Base-by-base conservation (phyloP, 2,797 vertebrate genomes). In the Neosilurus hyrtlii region DNA sequence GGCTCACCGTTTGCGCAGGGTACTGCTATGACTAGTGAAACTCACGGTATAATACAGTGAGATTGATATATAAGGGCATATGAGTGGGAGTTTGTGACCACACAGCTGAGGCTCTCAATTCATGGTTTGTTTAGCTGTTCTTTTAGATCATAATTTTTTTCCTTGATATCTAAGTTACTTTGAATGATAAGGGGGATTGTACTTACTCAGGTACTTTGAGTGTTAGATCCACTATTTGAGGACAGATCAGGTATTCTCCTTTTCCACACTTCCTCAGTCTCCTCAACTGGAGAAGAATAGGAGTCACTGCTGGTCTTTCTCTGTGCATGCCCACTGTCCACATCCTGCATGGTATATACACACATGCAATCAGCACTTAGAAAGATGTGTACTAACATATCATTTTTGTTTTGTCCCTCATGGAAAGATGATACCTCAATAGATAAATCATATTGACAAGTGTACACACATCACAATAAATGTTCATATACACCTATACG, bases 211-310 rank as follows among this genome's bases (percentile, higher is more conserved):
- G 26, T 18, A 18, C 16, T 63, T 22, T 54, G 74, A 65, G n/a
- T 20, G 22, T 43, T 62, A 81, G 61, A 66, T 24, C 65, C 68
- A 52, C 92, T 91, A 88, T 93, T 92, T 85, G 89, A 89, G 88
- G 87, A 74, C 7, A 65, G 71, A 35, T 87, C 70, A 90, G 92
- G 92, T 88, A 93, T 94, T 90, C 91, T 93, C 90, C 93, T 93
- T 90, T 94, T 86, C 88, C 88, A 94, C 90, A 93, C 93, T 86
- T 92, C 94, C 83, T 93, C 93, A 84, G 93, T 92, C 89, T 94
- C 93, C 51, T 93, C 94, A 84, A 92, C 91, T 65, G 86, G 88
- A 88, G 91, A 85, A 83, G 80, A 75, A 8, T 87, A 87, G 84
- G 91, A 92, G 89, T 87, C 93, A 35, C 86, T 76, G 74, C 83